A percentile compares a stretch with the other conserved stretches of the same genome.
Evolutionary conservation across 2,888 invertebrate species (phyloP).

Genomic region (Lycophotia porphyrea): DNA sequence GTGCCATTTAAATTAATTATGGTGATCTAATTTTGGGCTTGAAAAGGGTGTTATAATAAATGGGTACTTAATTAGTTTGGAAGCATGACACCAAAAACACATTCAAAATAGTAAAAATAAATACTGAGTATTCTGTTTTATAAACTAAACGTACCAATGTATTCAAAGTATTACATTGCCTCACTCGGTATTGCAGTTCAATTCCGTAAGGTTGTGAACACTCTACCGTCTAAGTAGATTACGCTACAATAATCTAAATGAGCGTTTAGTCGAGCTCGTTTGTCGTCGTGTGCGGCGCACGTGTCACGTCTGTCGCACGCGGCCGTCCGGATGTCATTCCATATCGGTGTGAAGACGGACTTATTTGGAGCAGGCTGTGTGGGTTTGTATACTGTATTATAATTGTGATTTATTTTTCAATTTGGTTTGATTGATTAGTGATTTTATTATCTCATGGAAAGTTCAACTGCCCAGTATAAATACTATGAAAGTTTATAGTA

Average conservation of each 20-base stretch:
- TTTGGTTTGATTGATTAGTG: slow-evolving; percentile 25
- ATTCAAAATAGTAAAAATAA: background rate
- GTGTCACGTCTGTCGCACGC: slow-evolving; percentile 75
- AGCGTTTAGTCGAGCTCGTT: slow-evolving; percentile 81
- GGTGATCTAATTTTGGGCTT: slow-evolving; percentile 75
- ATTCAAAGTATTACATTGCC: background rate
- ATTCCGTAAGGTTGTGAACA: slow-evolving; percentile 70
- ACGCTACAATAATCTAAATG: slow-evolving; percentile 82
- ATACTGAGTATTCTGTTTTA: background rate
- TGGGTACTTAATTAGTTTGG: slow-evolving; percentile 51
- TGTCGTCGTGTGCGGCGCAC: slow-evolving; percentile 84
- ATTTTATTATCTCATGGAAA: background rate
- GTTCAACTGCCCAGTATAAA: background rate
- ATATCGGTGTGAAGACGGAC: slow-evolving; percentile 68
- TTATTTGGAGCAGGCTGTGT: slow-evolving; percentile 61
- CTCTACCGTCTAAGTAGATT: slow-evolving; percentile 81
- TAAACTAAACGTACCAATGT: background rate
- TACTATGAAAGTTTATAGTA: background rate
- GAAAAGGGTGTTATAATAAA: slow-evolving; percentile 59
- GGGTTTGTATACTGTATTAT: slow-evolving; percentile 50
- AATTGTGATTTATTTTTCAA: slow-evolving; percentile 34
- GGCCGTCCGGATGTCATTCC: slow-evolving; percentile 74
- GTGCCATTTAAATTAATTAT: slow-evolving; percentile 85
- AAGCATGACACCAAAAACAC: slow-evolving; percentile 21
- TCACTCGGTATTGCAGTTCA: slow-evolving; percentile 52